Conservation (phyloP, 2,797 vertebrate genomes). For the Coendou prehensilis region DNA sequence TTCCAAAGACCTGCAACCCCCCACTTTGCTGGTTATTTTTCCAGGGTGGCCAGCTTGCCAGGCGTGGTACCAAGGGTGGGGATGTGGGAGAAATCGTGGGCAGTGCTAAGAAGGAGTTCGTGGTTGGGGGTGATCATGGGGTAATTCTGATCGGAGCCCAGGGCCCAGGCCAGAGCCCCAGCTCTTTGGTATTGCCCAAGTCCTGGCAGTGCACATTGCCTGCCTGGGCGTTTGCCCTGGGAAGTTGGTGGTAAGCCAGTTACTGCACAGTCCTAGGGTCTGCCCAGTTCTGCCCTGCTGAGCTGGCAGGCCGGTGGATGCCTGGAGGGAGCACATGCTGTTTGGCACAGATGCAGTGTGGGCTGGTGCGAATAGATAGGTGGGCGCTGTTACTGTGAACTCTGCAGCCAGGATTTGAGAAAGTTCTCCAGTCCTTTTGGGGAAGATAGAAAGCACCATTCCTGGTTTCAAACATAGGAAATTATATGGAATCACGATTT, state of each 20-base stretch:
- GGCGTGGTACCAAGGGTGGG: neutral
- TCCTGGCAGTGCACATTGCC: slow-evolving; percentile 62
- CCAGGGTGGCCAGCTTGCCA: neutral
- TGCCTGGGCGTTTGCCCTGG: slow-evolving; percentile 72
- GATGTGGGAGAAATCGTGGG: slow-evolving; percentile 44
- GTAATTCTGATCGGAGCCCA: slow-evolving; percentile 35
- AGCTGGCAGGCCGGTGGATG: slow-evolving; percentile 73
- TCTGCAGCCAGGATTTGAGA: slow-evolving; percentile 9
- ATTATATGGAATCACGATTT: neutral
- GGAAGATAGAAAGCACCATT: neutral
- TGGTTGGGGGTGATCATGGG: slow-evolving; percentile 10
- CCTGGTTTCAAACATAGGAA: neutral
- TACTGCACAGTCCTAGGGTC: slow-evolving; percentile 70
- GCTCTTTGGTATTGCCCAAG: slow-evolving; percentile 62
- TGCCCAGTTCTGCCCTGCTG: slow-evolving; percentile 79
- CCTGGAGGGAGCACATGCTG: slow-evolving; percentile 71
- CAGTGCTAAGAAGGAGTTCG: slow-evolving; percentile 49
- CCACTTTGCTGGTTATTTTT: neutral
- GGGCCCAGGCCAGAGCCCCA: slow-evolving; percentile 52
- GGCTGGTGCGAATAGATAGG: slow-evolving; percentile 69
- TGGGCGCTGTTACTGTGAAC: slow-evolving; percentile 66
- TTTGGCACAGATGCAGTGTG: slow-evolving; percentile 77
- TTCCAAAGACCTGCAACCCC: neutral
- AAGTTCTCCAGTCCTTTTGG: slow-evolving; percentile 33
- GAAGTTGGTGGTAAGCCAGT: slow-evolving; percentile 74